A percentile compares a stretch with the other conserved stretches of the same genome.
Evolutionary conservation across 2,797 vertebrate species (phyloP).

Genomic region (Rhabdophis nuchalis): DNA sequence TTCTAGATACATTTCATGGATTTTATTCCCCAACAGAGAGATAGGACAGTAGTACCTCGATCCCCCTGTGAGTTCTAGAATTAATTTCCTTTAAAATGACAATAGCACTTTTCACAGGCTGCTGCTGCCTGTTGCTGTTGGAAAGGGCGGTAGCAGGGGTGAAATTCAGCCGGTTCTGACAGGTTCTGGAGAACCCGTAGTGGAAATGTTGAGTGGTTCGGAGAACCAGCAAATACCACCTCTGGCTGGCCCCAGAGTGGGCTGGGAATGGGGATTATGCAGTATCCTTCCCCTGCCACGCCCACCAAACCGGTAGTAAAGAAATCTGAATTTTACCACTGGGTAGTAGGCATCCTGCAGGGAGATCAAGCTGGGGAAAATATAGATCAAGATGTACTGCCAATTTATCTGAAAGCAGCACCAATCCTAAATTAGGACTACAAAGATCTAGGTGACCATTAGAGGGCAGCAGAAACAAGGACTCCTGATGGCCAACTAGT

Average conservation of each 20-base stretch:
- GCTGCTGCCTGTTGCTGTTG: neutral
- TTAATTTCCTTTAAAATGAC: slow-evolving; percentile 21
- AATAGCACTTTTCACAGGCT: neutral
- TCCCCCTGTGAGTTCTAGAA: neutral
- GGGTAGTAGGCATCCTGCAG: neutral
- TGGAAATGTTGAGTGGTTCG: too few relatives aligned
- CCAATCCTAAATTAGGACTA: neutral
- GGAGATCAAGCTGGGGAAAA: neutral
- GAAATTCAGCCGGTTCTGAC: too few relatives aligned
- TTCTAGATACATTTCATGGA: slow-evolving; percentile 12
- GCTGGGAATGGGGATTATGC: too few relatives aligned
- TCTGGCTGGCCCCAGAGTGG: too few relatives aligned
- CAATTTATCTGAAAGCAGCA: neutral
- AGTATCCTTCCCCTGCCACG: too few relatives aligned
- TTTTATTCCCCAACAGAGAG: slow-evolving; percentile 2
- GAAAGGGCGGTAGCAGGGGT: neutral
- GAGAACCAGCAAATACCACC: too few relatives aligned
- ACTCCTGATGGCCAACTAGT: neutral
- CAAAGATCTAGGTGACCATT: neutral
- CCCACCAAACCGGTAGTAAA: too few relatives aligned
- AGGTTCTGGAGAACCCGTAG: too few relatives aligned
- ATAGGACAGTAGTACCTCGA: neutral
- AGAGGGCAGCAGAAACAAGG: neutral
- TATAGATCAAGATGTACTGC: neutral
- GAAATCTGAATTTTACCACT: too few relatives aligned